A percentile compares a stretch with the other conserved stretches of the same genome.
Conservation (phyloP, 2,113 vertebrate species). For the Trichechus manatus region DNA sequence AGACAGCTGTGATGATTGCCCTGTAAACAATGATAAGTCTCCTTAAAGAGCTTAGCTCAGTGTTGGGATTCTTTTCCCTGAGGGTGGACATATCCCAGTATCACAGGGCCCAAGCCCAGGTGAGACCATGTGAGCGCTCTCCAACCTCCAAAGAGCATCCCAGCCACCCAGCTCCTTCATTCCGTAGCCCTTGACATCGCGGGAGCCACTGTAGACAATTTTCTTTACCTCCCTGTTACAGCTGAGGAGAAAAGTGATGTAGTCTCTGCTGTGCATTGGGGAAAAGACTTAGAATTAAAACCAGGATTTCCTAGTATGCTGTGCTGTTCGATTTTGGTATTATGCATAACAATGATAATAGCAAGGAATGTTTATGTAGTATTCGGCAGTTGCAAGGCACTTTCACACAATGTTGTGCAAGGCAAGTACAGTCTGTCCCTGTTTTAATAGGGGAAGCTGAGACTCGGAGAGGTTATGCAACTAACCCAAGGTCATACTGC, state of each 20-base stretch:
- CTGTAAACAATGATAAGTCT: neutral
- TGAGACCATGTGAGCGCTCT: neutral
- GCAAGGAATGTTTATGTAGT: neutral
- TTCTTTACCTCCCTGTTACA: accelerated
- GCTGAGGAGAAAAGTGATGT: accelerated
- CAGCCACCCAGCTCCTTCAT: too few species aligned
- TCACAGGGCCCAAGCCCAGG: neutral
- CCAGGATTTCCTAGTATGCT: neutral
- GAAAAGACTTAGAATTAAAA: neutral
- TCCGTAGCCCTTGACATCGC: neutral
- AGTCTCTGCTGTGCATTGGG: neutral
- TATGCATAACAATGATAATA: neutral
- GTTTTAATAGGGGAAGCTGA: neutral
- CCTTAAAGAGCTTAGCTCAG: neutral
- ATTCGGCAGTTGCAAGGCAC: neutral
- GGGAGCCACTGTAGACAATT: neutral
- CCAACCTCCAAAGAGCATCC: neutral
- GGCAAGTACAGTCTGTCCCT: neutral
- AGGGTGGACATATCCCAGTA: neutral
- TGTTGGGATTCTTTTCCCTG: neutral
- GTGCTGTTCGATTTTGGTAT: neutral
- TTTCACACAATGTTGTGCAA: neutral
- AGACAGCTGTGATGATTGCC: neutral
- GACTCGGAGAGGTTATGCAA: neutral
- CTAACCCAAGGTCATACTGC: neutral